phyloP scores from a whole-genome alignment of 2,888 invertebrate species.

The Eledona agricola region DNA sequence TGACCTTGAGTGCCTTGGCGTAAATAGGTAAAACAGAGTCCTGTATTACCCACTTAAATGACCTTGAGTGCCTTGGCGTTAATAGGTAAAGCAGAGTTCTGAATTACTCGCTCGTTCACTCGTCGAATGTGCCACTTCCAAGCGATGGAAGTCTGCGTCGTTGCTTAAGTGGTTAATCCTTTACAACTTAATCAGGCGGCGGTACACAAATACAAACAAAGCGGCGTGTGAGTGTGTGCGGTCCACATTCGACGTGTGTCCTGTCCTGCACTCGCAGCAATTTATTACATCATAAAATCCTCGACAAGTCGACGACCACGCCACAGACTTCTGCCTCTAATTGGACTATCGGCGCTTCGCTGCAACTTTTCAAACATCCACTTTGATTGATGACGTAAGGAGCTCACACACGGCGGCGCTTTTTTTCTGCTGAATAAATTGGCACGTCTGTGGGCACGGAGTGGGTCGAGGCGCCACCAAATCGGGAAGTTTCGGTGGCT shows the following conservation, averaged over 20 bases:
- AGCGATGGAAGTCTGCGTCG: neutral
- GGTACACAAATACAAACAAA: constrained; percentile 12
- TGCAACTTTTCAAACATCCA: neutral
- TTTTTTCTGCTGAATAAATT: too few relatives aligned
- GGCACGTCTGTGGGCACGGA: too few relatives aligned
- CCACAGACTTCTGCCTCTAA: constrained; percentile 14
- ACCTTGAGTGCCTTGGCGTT: neutral
- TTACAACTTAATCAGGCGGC: constrained; percentile 27
- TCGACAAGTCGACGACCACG: constrained; percentile 6
- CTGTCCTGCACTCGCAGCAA: constrained; percentile 11
- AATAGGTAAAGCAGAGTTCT: neutral
- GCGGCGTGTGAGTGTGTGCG: constrained; percentile 21
- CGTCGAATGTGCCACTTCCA: constrained; percentile 7
- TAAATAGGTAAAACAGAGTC: neutral
- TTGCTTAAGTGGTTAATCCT: constrained; percentile 24
- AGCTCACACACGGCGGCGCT: too few relatives aligned
- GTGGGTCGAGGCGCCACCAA: constrained; percentile 17
- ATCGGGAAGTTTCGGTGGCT: constrained; percentile 7
- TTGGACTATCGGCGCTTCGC: constrained; percentile 1
- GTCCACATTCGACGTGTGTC: constrained; percentile 14
- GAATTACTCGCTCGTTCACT: too few relatives aligned
- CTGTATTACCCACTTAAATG: too few relatives aligned
- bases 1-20: constrained; percentile 3
- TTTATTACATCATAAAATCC: constrained; percentile 15
- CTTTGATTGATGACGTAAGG: constrained; percentile 1